These are phyloP conservation scores for Scaptodrosophila latifasciaeformis DNA, from an alignment of 2,888 invertebrate genomes.

Conservation along the genomic window DNA sequence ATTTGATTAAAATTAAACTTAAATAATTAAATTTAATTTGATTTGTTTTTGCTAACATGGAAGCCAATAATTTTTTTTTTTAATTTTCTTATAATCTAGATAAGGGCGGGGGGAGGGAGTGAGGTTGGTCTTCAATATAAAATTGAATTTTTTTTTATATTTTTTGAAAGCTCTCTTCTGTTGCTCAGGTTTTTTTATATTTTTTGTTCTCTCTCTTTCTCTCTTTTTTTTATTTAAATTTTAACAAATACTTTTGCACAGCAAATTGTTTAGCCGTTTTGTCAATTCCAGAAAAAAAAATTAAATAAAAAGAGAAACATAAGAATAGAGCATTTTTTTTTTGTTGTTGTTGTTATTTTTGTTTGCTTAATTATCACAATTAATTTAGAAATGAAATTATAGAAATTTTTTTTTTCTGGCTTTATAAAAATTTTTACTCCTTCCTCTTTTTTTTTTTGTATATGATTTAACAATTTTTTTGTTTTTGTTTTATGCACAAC, in stretches of 20 bases:
- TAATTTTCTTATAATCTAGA: slow-evolving; percentile 26
- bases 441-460: slow-evolving; percentile 16
- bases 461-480: slow-evolving; percentile 53
- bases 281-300: no score
- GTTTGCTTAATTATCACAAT: slow-evolving; percentile 50
- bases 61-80: slow-evolving; percentile 48
- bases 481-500: slow-evolving; percentile 5
- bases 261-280: slow-evolving; percentile 21
- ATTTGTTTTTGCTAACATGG: no score
- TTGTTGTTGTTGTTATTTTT: not conserved
- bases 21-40: no score
- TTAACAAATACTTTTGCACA: no score
- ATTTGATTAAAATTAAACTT: no score
- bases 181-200: slow-evolving; percentile 2
- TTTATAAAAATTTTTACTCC: slow-evolving; percentile 2
- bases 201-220: slow-evolving; percentile 2
- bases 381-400: slow-evolving; percentile 55
- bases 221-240: slow-evolving; percentile 3
- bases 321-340: no score
- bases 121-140: slow-evolving; percentile 35
- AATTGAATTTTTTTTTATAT: no score
- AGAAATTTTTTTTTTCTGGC: slow-evolving; percentile 19
- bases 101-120: slow-evolving; percentile 27
- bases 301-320: no score
- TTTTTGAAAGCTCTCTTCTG: slow-evolving; percentile 43